Percentiles rank a stretch among this genome's conserved stretches.
Conservation (phyloP, 2,888 invertebrate species). For the Megamerina dolium region DNA sequence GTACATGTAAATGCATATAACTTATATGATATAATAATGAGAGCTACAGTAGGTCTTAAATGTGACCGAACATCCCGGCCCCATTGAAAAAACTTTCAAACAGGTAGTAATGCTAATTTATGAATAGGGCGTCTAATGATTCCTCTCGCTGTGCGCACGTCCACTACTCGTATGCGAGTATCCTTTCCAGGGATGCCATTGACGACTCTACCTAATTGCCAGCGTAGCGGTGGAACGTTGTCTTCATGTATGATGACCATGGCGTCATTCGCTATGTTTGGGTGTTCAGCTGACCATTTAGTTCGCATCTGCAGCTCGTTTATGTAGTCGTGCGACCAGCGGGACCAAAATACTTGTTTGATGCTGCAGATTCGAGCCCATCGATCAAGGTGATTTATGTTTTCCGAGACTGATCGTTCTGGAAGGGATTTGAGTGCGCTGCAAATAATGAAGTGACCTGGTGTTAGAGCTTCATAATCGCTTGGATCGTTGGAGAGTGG, state of each 20-base stretch:
- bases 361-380: conserved; percentile 2
- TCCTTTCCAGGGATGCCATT: conserved; percentile 1
- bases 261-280: conserved; percentile 4
- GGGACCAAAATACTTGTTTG: conserved; percentile 4
- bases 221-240: conserved; percentile 6
- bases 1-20: no score
- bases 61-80: no score
- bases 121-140: conserved; percentile 12
- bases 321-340: conserved; percentile 1
- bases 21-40: no score
- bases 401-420: background rate
- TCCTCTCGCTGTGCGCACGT: conserved; percentile 6
- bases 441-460: conserved; percentile 3
- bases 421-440: conserved; percentile 2
- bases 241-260: conserved; percentile 15
- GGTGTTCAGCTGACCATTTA: conserved; percentile 8
- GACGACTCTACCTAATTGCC: conserved; percentile 4
- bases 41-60: no score
- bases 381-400: background rate
- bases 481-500: conserved; percentile 6
- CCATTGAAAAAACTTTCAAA: no score
- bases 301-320: conserved; percentile 5
- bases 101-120: no score
- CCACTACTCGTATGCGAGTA: conserved; percentile 6
- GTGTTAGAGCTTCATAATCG: background rate